A percentile compares a stretch with the other conserved stretches of the same genome.
phyloP scores from a whole-genome alignment of 2,797 vertebrate species.

The Centroberyx gerrardi region DNA sequence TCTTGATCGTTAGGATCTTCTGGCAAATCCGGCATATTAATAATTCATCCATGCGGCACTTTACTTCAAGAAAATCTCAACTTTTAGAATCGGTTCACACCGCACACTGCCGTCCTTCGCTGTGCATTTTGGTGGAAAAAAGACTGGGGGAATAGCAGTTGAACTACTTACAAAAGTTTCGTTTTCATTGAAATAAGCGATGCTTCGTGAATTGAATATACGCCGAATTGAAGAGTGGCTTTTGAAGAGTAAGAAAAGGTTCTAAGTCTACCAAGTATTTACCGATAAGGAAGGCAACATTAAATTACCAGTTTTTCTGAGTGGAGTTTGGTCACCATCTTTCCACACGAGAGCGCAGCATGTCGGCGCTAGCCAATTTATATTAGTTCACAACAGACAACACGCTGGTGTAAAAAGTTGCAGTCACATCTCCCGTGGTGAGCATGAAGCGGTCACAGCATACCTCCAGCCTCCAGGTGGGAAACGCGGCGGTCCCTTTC shows the following conservation, averaged over 20 bases:
- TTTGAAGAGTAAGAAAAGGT: neutral
- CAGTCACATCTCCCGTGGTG: neutral
- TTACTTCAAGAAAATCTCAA: too few species aligned
- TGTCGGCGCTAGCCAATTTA: neutral
- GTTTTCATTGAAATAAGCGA: neutral
- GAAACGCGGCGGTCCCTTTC: slow-evolving; percentile 80
- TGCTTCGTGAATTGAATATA: neutral
- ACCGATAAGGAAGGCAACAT: neutral
- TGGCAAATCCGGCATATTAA: too few species aligned
- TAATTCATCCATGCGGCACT: too few species aligned
- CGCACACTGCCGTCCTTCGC: too few species aligned
- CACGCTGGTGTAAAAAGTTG: neutral
- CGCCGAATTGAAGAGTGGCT: neutral
- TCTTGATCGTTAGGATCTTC: too few species aligned
- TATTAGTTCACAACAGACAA: neutral
- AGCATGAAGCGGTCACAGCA: slow-evolving; percentile 58
- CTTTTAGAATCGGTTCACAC: too few species aligned
- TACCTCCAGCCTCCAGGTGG: slow-evolving; percentile 87
- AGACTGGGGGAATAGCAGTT: too few species aligned
- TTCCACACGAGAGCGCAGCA: neutral
- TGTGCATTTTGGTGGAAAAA: too few species aligned
- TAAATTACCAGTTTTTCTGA: neutral
- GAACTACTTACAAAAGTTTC: too few species aligned
- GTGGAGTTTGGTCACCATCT: slow-evolving; percentile 6
- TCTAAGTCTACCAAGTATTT: too few species aligned